A percentile compares a stretch with the other conserved stretches of the same genome.
These are phyloP conservation scores for Rhodophaea formosa DNA, from an alignment of 2,888 invertebrate species.

Conservation along the genomic window DNA sequence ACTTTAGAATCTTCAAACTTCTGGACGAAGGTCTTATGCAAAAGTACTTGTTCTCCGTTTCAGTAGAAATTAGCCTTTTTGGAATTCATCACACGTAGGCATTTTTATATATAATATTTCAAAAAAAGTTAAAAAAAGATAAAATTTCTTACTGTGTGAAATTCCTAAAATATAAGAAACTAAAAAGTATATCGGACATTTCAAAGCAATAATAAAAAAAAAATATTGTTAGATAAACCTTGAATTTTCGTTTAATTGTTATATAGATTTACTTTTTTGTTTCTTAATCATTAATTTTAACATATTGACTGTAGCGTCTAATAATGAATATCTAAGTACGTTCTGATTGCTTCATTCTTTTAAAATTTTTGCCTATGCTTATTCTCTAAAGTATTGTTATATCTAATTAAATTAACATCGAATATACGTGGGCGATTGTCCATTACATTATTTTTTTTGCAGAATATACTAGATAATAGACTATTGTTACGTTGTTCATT, in stretches of 20 bases:
- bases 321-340: not conserved
- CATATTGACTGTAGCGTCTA: slow-evolving; percentile 6
- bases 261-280: not conserved
- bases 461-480: too few relatives aligned
- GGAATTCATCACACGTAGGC: too few relatives aligned
- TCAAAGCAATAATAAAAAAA: not conserved
- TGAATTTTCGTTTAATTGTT: not conserved
- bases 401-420: not conserved
- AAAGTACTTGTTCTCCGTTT: too few relatives aligned
- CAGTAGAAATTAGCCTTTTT: too few relatives aligned
- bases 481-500: too few relatives aligned
- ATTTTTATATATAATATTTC: too few relatives aligned
- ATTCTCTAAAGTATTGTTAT: not conserved
- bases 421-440: not conserved
- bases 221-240: not conserved
- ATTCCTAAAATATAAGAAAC: not conserved
- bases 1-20: too few relatives aligned
- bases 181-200: not conserved
- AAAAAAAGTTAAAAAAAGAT: too few relatives aligned
- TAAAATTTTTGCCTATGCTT: not conserved
- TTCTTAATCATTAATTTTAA: slow-evolving; percentile 1
- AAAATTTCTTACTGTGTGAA: not conserved
- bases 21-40: too few relatives aligned
- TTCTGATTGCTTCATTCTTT: slow-evolving; percentile 28
- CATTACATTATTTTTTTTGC: not conserved